Conservation (phyloP, 2,797 vertebrate species). For the Spondyliosoma cantharus region DNA sequence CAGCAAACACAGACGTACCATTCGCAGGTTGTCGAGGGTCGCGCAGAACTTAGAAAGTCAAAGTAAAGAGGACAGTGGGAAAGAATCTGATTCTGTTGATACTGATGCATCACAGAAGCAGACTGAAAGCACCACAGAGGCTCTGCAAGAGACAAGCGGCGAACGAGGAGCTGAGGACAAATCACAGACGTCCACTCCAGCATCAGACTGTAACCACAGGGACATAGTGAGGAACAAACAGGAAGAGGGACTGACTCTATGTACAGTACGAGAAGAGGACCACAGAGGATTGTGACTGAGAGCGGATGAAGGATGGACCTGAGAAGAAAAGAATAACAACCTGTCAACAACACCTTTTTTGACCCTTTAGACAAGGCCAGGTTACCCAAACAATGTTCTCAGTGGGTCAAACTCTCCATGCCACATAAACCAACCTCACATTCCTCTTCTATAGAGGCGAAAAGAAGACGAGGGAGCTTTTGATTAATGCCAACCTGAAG, state of each 20-base stretch:
- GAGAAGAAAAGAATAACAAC: neutral
- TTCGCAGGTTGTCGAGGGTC: constrained; percentile 60
- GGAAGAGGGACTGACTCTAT: neutral
- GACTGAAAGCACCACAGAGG: constrained; percentile 23
- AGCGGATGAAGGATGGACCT: neutral
- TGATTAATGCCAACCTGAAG: neutral
- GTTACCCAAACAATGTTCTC: neutral
- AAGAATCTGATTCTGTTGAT: neutral
- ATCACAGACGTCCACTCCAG: constrained; percentile 1
- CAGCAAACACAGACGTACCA: constrained; percentile 70
- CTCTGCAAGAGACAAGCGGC: constrained; percentile 33
- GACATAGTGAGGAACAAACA: constrained; percentile 5
- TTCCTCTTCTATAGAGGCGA: neutral
- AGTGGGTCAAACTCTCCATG: neutral
- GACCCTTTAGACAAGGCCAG: neutral
- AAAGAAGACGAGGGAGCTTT: neutral
- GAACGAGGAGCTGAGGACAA: constrained; percentile 2
- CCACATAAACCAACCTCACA: neutral
- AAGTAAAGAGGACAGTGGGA: constrained; percentile 20
- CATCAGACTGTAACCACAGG: constrained; percentile 11
- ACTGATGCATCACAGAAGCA: constrained; percentile 20
- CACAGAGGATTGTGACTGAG: neutral
- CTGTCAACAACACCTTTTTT: neutral
- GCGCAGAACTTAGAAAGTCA: neutral
- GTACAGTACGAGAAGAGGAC: constrained; percentile 17